Conservation (phyloP, 2,888 invertebrate genomes). For the Cynaeus angustus region DNA sequence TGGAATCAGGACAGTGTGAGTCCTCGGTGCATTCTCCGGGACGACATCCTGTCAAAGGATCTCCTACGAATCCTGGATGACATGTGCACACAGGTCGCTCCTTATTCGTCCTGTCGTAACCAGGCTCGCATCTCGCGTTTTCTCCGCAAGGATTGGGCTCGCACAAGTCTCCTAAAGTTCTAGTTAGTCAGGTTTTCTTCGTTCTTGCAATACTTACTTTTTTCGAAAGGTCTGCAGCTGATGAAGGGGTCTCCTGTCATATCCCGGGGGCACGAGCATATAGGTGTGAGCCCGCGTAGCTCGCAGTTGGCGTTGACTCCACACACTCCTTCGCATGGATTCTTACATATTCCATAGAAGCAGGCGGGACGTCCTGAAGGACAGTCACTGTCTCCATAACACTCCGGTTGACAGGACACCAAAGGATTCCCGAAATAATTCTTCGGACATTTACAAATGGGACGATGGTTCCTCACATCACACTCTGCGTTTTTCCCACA, state of each 20-base stretch:
- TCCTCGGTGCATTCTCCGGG: conserved; percentile 88
- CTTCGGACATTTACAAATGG: conserved; percentile 85
- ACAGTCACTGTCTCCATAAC: conserved; percentile 86
- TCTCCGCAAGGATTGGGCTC: conserved; percentile 90
- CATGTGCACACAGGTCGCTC: conserved; percentile 92
- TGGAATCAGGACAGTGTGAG: conserved; percentile 82
- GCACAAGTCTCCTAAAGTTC: conserved; percentile 82
- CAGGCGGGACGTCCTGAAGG: conserved; percentile 86
- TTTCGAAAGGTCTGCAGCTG: conserved; percentile 86
- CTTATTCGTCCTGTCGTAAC: conserved; percentile 85
- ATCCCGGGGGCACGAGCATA: conserved; percentile 89
- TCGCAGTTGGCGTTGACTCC: conserved; percentile 87
- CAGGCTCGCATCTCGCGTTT: conserved; percentile 86
- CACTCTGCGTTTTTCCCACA: conserved; percentile 89
- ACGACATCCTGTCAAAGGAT: conserved; percentile 82
- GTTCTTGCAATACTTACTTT: conserved; percentile 76
- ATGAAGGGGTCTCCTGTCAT: conserved; percentile 92
- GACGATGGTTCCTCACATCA: conserved; percentile 83
- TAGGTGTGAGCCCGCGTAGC: conserved; percentile 84
- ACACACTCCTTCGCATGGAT: conserved; percentile 88
- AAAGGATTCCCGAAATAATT: conserved; percentile 85
- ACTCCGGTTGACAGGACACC: conserved; percentile 86
- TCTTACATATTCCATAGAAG: conserved; percentile 85
- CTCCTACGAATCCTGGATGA: conserved; percentile 84
- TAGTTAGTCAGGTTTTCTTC: neutral